A percentile compares a stretch with the other conserved stretches of the same genome.
These are phyloP conservation scores for Lepas anatifera DNA, from an alignment of 2,888 invertebrate genomes.

Conservation along the genomic window DNA sequence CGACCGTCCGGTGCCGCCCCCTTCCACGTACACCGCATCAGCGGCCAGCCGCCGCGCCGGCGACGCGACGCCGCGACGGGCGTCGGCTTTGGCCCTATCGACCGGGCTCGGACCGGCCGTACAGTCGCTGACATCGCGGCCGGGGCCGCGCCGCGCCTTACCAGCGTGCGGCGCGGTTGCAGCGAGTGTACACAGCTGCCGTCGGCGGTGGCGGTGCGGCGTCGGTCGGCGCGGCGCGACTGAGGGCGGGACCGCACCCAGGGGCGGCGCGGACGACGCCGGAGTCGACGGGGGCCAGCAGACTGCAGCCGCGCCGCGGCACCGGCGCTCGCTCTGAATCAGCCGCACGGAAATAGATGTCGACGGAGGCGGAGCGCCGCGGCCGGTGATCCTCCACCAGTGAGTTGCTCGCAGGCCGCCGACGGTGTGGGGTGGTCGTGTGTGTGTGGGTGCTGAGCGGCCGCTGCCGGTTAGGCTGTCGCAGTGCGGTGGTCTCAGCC, in stretches of 20 bases:
- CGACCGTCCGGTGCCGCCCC: background rate
- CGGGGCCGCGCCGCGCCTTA: background rate
- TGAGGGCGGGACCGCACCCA: background rate
- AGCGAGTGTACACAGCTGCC: slow-evolving; percentile 4
- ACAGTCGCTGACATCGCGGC: background rate
- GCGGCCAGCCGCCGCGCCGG: background rate
- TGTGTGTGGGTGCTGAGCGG: no score
- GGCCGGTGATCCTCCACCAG: no score
- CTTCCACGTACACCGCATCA: background rate
- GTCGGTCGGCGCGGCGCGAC: background rate
- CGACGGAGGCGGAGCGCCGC: no score
- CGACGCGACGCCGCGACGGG: background rate
- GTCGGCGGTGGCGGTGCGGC: background rate
- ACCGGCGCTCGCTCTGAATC: background rate
- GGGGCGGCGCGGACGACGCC: background rate
- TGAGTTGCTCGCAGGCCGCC: no score
- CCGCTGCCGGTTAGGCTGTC: no score
- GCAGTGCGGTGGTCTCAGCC: no score
- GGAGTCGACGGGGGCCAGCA: no score
- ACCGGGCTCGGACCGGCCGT: background rate
- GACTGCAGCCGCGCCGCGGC: no score
- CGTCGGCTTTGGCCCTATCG: slow-evolving; percentile 6
- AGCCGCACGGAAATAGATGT: background rate
- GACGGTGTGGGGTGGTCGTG: background rate
- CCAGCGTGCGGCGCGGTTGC: background rate